Base-by-base conservation (phyloP, 2,113 vertebrate species). In the Psilopogon haemacephalus region DNA sequence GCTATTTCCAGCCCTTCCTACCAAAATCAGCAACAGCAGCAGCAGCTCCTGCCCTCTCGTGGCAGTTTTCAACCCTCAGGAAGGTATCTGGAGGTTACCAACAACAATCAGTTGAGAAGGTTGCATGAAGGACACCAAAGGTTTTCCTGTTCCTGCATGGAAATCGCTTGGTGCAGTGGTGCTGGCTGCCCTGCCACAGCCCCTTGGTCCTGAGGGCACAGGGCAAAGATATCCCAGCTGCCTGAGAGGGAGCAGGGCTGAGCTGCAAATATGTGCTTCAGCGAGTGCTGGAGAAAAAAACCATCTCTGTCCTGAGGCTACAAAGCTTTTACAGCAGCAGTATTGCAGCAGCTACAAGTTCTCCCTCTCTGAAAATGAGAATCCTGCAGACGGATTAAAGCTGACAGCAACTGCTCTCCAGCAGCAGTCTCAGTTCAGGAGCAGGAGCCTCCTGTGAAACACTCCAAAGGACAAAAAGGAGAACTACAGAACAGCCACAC, bases 171-270 rank as follows among this genome's bases (percentile, higher is more conserved):
- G 2, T 8, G 56, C 33, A 11, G 5, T 1, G 15, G 18, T 70
- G 38, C 32, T 6, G 2, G 62, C 48, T 60, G 60, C 35, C 84
- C 76, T 20, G 59, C 46, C 5, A 0, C 48, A 80, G 88, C 26
- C 70, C 37, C 52, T 35, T 14, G 46, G 46, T 28, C 56, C 52
- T 4, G 20, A 8, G 52, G 50, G 56, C 52, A 15, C 0, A 2
- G 73, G 50, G 11, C 74, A 63, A 74, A 74, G 33, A 0, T 19
- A 1, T 16, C 52, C 77, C 65, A 13, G 64, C n/a, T 38, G 52
- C 56, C 56, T 5, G 5, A 0, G 8, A 1, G 79, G 69, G 38
- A 85, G 28, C 0, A 1, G 38, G n/a, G 38, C 7, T 0, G 20
- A 32, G 69, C 23, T 44, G 2, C 81, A 21, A 18, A 37, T 5